phyloP scores from a whole-genome alignment of 2,113 vertebrate genomes.

The Tychaedon coryphoeus region DNA sequence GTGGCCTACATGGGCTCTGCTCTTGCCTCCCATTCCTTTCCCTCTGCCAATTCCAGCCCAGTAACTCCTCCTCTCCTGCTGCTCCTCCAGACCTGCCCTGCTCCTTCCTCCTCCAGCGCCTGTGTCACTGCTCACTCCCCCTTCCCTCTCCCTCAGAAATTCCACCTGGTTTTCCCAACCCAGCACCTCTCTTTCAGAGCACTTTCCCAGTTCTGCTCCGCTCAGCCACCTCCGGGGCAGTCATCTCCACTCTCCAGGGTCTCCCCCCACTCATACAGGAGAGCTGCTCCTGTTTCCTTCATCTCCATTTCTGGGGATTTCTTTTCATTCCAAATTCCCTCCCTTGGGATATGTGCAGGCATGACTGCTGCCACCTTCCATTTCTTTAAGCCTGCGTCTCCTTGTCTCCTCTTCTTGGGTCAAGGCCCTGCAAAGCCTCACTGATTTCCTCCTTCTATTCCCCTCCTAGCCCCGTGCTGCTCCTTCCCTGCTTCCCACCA shows the following conservation, averaged over 20 bases:
- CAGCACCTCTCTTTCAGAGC: not conserved
- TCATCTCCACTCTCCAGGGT: not conserved
- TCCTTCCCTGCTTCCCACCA: not conserved
- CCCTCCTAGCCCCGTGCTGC: not conserved
- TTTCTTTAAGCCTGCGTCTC: not conserved
- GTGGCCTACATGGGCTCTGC: accelerated
- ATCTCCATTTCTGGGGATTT: not conserved
- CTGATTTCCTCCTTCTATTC: not conserved
- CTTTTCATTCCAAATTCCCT: not conserved
- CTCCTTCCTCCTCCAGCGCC: not conserved
- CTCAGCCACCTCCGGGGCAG: not conserved
- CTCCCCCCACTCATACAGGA: not conserved
- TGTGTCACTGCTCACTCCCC: not conserved
- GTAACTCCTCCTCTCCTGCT: not conserved
- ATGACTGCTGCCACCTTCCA: not conserved
- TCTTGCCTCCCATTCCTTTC: not conserved
- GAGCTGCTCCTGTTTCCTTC: not conserved
- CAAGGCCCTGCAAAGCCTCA: not conserved
- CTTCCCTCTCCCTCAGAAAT: not conserved
- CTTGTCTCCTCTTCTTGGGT: not conserved
- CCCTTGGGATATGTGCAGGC: accelerated
- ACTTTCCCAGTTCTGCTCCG: accelerated
- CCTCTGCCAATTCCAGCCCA: not conserved
- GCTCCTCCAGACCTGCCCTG: not conserved
- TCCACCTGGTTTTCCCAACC: not conserved